Percentiles rank a stretch among this genome's conserved stretches.
These are phyloP conservation scores for Ovibos moschatus DNA, from an alignment of 2,113 vertebrate genomes.

Conservation along the genomic window DNA sequence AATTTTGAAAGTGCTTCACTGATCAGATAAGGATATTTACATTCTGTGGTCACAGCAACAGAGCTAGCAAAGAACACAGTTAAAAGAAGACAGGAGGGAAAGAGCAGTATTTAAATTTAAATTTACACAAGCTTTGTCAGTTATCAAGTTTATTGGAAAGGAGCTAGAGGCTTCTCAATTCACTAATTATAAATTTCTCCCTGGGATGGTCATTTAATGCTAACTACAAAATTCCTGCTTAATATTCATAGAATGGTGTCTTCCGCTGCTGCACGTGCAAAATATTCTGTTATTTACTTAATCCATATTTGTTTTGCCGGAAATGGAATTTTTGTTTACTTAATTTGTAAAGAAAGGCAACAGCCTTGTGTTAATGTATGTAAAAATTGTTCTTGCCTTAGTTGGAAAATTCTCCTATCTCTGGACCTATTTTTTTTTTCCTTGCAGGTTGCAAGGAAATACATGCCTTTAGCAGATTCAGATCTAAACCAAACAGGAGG, in stretches of 20 bases:
- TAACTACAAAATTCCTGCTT: constrained; percentile 44
- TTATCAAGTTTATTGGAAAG: constrained; percentile 58
- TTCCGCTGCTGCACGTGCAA: background rate
- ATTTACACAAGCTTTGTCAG: constrained; percentile 52
- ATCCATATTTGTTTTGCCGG: constrained; percentile 47
- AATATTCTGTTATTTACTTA: constrained; percentile 55
- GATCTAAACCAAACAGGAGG: background rate
- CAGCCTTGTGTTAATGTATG: constrained; percentile 13
- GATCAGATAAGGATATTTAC: constrained; percentile 53
- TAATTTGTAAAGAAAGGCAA: constrained; percentile 45
- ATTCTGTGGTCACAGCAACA: constrained; percentile 27
- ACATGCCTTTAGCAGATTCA: background rate
- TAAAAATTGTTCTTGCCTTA: constrained; percentile 26
- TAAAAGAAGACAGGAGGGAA: constrained; percentile 14
- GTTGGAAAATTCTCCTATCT: background rate
- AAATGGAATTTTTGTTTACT: constrained; percentile 47
- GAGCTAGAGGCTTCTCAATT: constrained; percentile 39
- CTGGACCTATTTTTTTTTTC: background rate
- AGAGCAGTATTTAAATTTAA: constrained; percentile 51
- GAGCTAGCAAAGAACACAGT: background rate
- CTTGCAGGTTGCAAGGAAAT: background rate
- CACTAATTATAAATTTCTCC: constrained; percentile 20
- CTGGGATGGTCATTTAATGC: constrained; percentile 43
- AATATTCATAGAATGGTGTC: constrained; percentile 37
- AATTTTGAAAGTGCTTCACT: constrained; percentile 40